Evolutionary conservation across 2,888 invertebrate species (phyloP).

Genomic region (Stomorhina lunata): DNA sequence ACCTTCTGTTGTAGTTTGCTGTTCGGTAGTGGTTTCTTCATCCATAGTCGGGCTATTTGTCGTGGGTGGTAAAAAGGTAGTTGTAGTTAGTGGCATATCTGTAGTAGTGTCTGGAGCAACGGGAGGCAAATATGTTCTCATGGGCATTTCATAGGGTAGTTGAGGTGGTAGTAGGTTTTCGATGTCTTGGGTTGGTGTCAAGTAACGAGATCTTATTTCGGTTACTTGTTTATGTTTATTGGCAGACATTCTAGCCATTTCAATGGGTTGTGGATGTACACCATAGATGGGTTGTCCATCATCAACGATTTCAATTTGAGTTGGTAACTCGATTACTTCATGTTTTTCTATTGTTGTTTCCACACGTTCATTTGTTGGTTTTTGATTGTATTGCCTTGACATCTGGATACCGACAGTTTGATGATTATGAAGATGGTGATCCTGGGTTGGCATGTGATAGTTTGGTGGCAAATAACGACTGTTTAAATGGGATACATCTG

Average conservation of each 20-base stretch:
- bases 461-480: constrained; percentile 71
- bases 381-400: neutral
- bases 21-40: neutral
- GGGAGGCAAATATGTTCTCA: constrained; percentile 70
- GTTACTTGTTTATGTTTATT: neutral
- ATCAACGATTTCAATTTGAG: constrained; percentile 72
- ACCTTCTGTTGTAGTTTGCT: neutral
- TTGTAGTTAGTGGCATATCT: constrained; percentile 3
- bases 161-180: constrained; percentile 29
- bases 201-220: neutral
- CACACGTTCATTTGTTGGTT: constrained; percentile 1
- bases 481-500: constrained; percentile 73
- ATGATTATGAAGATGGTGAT: neutral
- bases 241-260: neutral
- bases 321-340: constrained; percentile 73
- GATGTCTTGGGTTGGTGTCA: constrained; percentile 63
- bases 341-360: constrained; percentile 72
- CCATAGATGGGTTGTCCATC: constrained; percentile 55
- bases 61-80: neutral
- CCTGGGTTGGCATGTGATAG: neutral
- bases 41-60: neutral
- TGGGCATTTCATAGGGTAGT: constrained; percentile 56
- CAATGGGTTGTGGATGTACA: neutral
- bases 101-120: constrained; percentile 5
- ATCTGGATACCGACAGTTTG: neutral